phyloP scores from a whole-genome alignment of 2,797 vertebrate genomes.

The Heteromormyrus szaboi region DNA sequence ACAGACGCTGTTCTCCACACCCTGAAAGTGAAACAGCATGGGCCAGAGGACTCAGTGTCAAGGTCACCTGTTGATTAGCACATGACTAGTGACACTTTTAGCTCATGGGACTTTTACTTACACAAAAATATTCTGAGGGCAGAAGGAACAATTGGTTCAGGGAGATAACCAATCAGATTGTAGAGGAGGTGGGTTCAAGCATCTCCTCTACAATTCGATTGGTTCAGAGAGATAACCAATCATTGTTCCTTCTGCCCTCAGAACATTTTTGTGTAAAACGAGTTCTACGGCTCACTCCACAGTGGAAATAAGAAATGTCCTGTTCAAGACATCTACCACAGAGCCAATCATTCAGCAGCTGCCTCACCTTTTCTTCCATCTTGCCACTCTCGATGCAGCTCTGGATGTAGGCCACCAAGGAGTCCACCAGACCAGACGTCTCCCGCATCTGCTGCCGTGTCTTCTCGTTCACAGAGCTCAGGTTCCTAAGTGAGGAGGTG shows the following conservation, averaged over 20 bases:
- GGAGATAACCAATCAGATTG: not conserved
- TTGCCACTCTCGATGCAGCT: conserved; percentile 61
- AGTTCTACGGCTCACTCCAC: not conserved
- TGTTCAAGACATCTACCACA: not conserved
- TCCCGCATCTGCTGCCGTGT: conserved; percentile 80
- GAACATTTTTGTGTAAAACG: not conserved
- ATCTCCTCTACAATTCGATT: not conserved
- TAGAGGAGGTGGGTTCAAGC: not conserved
- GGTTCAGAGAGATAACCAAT: not conserved
- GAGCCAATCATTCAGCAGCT: not conserved
- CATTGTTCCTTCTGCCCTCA: not conserved
- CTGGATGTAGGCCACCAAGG: conserved; percentile 74
- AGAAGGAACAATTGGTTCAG: not conserved
- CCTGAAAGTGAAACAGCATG: conserved; percentile 52
- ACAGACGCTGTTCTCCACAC: conserved; percentile 83
- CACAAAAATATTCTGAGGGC: not conserved
- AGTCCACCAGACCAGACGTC: conserved; percentile 68
- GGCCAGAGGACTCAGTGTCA: not conserved
- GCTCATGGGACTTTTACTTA: not conserved
- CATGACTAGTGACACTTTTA: not conserved
- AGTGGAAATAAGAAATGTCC: not conserved
- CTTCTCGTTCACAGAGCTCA: conserved; percentile 82
- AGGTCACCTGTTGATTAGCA: not conserved
- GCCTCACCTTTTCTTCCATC: conserved; percentile 78
- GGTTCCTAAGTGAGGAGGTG: conserved; percentile 64